Evolutionary conservation across 2,797 vertebrate genomes (phyloP).

Genomic region (Neopelma chrysocephalum): DNA sequence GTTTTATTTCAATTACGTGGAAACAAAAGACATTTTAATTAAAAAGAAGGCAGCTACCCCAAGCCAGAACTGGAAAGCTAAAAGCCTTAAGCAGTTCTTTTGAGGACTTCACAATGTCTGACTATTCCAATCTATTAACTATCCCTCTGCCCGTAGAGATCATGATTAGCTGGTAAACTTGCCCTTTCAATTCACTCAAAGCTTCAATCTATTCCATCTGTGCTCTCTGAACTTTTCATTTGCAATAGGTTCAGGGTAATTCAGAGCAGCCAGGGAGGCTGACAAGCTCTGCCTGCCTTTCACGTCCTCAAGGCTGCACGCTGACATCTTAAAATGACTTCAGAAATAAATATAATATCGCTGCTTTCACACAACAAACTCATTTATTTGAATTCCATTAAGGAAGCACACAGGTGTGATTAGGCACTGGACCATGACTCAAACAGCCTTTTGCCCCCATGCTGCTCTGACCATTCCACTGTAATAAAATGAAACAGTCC

Average conservation of each 20-base stretch:
- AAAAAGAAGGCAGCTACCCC: neutral
- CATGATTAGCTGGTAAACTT: conserved; percentile 25
- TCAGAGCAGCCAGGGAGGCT: conserved; percentile 10
- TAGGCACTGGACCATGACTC: conserved; percentile 19
- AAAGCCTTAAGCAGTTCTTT: neutral
- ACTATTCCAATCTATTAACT: neutral
- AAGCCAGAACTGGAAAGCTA: neutral
- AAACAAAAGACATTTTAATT: neutral
- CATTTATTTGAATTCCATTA: conserved; percentile 64
- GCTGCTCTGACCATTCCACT: neutral
- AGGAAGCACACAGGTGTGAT: conserved; percentile 34
- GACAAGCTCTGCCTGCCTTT: neutral
- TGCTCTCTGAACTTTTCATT: conserved; percentile 67
- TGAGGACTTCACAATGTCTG: neutral
- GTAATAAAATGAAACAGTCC: conserved; percentile 8
- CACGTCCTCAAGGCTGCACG: neutral
- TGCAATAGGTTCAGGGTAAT: conserved; percentile 57
- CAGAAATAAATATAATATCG: conserved; percentile 58
- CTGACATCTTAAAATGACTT: conserved; percentile 55
- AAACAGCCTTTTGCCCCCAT: neutral
- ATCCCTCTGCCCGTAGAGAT: neutral
- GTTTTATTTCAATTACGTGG: neutral
- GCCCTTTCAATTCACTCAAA: conserved; percentile 59
- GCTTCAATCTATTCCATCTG: conserved; percentile 58
- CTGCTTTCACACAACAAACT: conserved; percentile 19